Conservation (phyloP, 2,888 invertebrate species). For the Eupithecia tripunctaria region DNA sequence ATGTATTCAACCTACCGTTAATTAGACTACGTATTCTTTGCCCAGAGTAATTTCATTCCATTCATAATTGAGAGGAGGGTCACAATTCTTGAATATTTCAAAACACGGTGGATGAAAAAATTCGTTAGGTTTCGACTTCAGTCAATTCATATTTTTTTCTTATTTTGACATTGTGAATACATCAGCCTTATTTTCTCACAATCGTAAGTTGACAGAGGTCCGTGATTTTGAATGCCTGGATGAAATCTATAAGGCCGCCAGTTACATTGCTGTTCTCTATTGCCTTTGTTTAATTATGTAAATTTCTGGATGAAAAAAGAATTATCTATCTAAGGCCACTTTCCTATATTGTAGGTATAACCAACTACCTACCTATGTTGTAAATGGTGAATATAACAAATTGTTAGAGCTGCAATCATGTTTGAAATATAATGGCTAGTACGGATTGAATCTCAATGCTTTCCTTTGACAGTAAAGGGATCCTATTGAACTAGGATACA, state of each 20-base stretch:
- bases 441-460: not conserved
- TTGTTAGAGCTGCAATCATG: too few relatives aligned
- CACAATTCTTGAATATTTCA: constrained; percentile 22
- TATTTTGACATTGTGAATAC: not conserved
- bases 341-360: not conserved
- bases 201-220: too few relatives aligned
- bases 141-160: not conserved
- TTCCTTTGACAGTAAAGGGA: not conserved
- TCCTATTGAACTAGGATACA: not conserved
- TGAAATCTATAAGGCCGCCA: too few relatives aligned
- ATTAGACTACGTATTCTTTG: constrained; percentile 55
- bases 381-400: too few relatives aligned
- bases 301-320: too few relatives aligned
- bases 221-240: too few relatives aligned
- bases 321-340: not conserved
- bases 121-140: not conserved
- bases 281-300: too few relatives aligned
- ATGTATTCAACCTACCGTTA: constrained; percentile 51
- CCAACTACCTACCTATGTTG: too few relatives aligned
- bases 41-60: constrained; percentile 22
- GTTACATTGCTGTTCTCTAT: too few relatives aligned
- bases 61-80: constrained; percentile 19
- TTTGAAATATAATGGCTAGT: not conserved
- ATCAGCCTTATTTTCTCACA: too few relatives aligned
- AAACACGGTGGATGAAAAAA: not conserved